Evolutionary conservation across 2,888 invertebrate species (phyloP), one percentile per base, ranked within the genome.

Genomic region (Ashinkailepas kermadecensis): DNA sequence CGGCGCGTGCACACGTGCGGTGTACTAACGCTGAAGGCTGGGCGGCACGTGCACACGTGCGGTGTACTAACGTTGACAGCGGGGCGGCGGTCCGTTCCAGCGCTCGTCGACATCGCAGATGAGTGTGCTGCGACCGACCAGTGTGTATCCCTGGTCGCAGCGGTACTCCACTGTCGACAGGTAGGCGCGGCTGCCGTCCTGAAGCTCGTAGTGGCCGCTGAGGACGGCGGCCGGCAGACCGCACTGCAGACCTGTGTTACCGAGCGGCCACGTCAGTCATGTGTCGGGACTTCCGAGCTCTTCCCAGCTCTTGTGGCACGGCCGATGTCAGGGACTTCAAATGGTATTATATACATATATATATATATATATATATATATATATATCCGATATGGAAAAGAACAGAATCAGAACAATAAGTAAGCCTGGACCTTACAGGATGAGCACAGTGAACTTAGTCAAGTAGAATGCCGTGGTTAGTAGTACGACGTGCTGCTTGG

Each of bases 61-160:
- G 39, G 39, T 39, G 39, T 13, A 54, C 21, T 9, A 6, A 54
- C 2, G 7, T 13, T 95, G 94, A 87, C 96, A 96, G 85, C 93
- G 89, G 0, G 96, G 96, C 81, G 96, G 96, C 6, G 96, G 96
- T 79, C 96, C 96, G 86, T 96, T 95, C 96, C 96, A 96, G 81
- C 95, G 90, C 87, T 95, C 95, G 86, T 96, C 96, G 85, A 95
- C 93, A 87, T 96, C 96, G 86, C 96, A 96, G 7, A 94, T 93
- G 21, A 96, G 89, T 84, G 93, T 90, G 0, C 94, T 92, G 57
- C 95, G 90, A 25, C 96, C 90, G 78, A 92, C 91, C 92, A 96
- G 93, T 88, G 94, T 93, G 88, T 92, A 94, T 23, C 96, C 96
- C 80, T 93, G 91, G 70, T 92, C 91, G 86, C 96, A 96, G 9